Percentiles rank a stretch among this genome's conserved stretches.
phyloP scores from a whole-genome alignment of 37 sponge, comb jelly and placozoan species.

The Agelas oroides region DNA sequence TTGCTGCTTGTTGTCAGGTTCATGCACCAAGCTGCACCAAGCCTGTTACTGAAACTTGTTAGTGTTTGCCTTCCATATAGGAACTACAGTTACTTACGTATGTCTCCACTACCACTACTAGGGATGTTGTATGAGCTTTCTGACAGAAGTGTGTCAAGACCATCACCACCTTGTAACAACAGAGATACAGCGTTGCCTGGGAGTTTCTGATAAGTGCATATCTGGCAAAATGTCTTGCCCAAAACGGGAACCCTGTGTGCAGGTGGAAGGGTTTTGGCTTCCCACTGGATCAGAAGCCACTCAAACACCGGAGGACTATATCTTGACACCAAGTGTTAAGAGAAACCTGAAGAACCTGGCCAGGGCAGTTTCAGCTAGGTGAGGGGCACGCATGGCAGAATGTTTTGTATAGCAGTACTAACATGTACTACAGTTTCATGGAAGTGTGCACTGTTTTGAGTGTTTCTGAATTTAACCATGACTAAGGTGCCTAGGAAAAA shows the following conservation, averaged over 20 bases:
- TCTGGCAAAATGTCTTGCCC: constrained; percentile 19
- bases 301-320: constrained; percentile 49
- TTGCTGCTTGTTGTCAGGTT: too few relatives aligned
- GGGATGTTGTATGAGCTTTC: constrained; percentile 77
- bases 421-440: too few relatives aligned
- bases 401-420: too few relatives aligned
- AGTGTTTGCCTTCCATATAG: too few relatives aligned
- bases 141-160: constrained; percentile 55
- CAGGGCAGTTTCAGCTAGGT: constrained; percentile 91
- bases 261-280: constrained; percentile 94
- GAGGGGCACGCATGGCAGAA: neutral
- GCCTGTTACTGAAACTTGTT: too few relatives aligned
- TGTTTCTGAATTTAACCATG: too few relatives aligned
- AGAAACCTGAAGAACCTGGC: constrained; percentile 92
- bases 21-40: too few relatives aligned
- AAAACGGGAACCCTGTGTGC: neutral
- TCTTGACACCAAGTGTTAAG: constrained; percentile 85
- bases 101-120: neutral
- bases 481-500: too few relatives aligned
- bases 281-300: constrained; percentile 36
- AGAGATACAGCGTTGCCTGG: constrained; percentile 32
- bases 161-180: constrained; percentile 51
- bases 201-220: constrained; percentile 19
- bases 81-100: too few relatives aligned
- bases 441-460: too few relatives aligned